Conservation (phyloP, 1,140 invertebrate species). For the Monochamus saltuarius region DNA sequence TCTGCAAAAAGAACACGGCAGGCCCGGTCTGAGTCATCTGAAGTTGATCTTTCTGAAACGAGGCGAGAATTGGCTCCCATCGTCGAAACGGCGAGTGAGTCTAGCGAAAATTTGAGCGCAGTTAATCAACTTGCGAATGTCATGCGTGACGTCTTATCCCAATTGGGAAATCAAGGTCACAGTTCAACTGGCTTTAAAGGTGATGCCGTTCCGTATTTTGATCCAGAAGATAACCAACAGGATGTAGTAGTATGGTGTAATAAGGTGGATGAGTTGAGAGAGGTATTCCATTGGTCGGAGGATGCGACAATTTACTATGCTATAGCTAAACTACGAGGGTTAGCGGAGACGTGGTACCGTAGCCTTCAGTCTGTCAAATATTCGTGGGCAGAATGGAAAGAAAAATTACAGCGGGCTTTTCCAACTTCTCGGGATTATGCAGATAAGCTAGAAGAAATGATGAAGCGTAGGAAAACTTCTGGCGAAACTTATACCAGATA, state of each 20-base stretch:
- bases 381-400: conserved; percentile 36
- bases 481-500: conserved; percentile 39
- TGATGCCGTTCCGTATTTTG: conserved; percentile 32
- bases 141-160: no score
- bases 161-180: no score
- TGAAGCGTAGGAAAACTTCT: conserved; percentile 27
- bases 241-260: conserved; percentile 34
- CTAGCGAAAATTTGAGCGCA: no score
- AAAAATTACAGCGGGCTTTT: conserved; percentile 28
- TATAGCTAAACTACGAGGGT: conserved; percentile 20
- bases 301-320: conserved; percentile 22
- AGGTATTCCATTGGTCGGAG: conserved; percentile 28
- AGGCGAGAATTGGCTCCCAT: no score
- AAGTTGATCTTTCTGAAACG: no score
- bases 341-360: conserved; percentile 35
- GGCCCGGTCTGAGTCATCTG: no score
- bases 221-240: conserved; percentile 37
- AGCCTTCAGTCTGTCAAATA: conserved; percentile 26
- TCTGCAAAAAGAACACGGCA: no score
- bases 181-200: background rate
- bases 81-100: no score
- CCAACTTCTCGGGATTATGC: conserved; percentile 37
- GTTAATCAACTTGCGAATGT: no score
- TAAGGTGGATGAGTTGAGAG: conserved; percentile 25
- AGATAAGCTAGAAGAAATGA: conserved; percentile 37